Conservation (phyloP, 53 echinoderm and acorn worm species). For the Arbacia lixula region DNA sequence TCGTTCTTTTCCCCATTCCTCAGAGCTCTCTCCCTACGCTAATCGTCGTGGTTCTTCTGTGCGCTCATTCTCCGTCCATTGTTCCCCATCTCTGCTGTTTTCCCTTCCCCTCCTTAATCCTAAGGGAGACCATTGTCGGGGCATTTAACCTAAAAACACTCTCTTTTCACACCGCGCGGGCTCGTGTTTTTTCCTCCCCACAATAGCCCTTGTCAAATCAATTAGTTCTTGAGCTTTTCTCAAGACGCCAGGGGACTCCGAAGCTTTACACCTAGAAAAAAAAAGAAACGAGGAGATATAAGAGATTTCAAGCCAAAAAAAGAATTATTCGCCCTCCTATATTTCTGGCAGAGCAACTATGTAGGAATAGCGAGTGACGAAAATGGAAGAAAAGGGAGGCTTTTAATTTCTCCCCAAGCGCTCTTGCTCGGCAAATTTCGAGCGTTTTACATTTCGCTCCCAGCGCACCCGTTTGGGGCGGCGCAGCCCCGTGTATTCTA, state of each 20-base stretch:
- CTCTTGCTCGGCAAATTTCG: constrained; percentile 8
- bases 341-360: no score
- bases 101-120: constrained; percentile 30
- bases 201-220: constrained; percentile 61
- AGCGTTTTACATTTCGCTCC: constrained; percentile 50
- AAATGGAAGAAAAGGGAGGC: constrained; percentile 2
- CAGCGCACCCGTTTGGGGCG: constrained; percentile 16
- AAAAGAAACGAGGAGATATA: not conserved
- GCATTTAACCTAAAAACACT: constrained; percentile 58
- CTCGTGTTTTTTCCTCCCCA: constrained; percentile 33
- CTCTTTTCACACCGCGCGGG: constrained; percentile 13
- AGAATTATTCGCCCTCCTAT: no score
- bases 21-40: no score
- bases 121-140: constrained; percentile 45
- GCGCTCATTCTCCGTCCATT: constrained; percentile 1
- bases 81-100: constrained; percentile 13
- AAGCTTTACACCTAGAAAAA: not conserved
- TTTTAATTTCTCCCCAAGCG: constrained; percentile 50
- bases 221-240: constrained; percentile 40
- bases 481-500: constrained; percentile 10
- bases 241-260: constrained; percentile 35
- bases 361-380: not conserved
- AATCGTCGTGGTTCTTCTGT: not conserved
- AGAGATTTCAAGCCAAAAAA: no score
- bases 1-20: not conserved